phyloP scores from a whole-genome alignment of 2,113 vertebrate species.

The Brienomyrus brachyistius region DNA sequence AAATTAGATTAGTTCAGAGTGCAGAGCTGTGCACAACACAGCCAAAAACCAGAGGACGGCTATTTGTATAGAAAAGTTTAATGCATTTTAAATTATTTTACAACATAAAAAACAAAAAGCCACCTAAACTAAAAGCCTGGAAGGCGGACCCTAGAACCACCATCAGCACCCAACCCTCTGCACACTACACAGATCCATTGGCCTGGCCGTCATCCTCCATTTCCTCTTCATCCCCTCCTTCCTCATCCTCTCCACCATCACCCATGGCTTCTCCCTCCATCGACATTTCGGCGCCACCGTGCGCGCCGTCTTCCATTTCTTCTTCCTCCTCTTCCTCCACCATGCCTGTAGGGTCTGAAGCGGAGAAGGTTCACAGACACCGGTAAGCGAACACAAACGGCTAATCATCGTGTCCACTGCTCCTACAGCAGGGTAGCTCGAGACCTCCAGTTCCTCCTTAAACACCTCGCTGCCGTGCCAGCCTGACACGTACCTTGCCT shows the following conservation, averaged over 20 bases:
- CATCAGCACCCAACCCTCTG: not conserved
- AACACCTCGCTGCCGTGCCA: not conserved
- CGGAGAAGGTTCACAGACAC: not conserved
- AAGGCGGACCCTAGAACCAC: not conserved
- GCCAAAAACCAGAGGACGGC: not conserved
- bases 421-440: not conserved
- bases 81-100: constrained; percentile 18
- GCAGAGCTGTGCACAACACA: not conserved
- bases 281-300: not conserved
- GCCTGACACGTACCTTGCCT: constrained; percentile 63
- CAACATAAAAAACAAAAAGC: constrained; percentile 13
- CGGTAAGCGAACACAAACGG: not conserved
- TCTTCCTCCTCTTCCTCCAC: constrained; percentile 54
- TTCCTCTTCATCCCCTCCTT: constrained; percentile 42
- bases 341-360: constrained; percentile 35
- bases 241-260: constrained; percentile 29
- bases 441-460: not conserved
- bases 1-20: not conserved
- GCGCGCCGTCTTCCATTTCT: constrained; percentile 20
- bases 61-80: constrained; percentile 20
- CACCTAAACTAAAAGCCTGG: not conserved
- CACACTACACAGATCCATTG: constrained; percentile 66
- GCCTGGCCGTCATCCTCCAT: constrained; percentile 74
- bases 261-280: constrained; percentile 24
- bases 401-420: not conserved